Evolutionary conservation across 2,888 invertebrate genomes (phyloP), one percentile per base, ranked within the genome.

Genomic region (Andrena hattorfiana): DNA sequence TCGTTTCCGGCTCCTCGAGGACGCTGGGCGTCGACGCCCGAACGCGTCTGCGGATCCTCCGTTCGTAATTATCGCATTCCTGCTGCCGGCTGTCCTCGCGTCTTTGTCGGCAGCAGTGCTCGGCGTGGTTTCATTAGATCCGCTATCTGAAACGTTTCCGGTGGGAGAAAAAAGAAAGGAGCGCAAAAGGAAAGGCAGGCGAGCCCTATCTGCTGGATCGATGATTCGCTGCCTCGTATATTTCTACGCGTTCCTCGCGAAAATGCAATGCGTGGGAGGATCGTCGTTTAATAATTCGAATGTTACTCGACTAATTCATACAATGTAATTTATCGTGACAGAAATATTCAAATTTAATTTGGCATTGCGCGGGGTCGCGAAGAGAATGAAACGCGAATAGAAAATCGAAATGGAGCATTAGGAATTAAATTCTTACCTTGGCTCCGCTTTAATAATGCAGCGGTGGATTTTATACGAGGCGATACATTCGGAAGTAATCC

Each of bases 41-140:
- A 74, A 60, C 74, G 59, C 72, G 69, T 85, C 78, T 70, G 59
- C 62, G 67, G 59, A 56, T 85, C 56, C 60, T 70, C 64, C 82
- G 66, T 66, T 90, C 72, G 88, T 84, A 90, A 89, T 90, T 89
- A 90, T 87, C 85, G 88, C 85, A 89, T 90, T 89, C 90, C 77
- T 88, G 49, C 51, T 62, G 32, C 23, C 66, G 68, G 51, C 59
- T 70, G 51, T 78, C 66, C 56, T 62, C 73, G 49, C 26, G 74
- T 74, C 75, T 74, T 82, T 76, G 77, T 70, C 74, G 64, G 56
- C 30, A 30, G 28, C 70, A 8, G 35, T 35, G 13, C 67, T 56
- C 67, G 62, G 63, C 80, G 79, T 63, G 69, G 71, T 86, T 85
- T 89, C 81, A 85, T 89, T 87, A 81, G 68, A 81, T 81, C 70